Conservation (phyloP, 2,797 vertebrate species). For the Vultur gryphus region DNA sequence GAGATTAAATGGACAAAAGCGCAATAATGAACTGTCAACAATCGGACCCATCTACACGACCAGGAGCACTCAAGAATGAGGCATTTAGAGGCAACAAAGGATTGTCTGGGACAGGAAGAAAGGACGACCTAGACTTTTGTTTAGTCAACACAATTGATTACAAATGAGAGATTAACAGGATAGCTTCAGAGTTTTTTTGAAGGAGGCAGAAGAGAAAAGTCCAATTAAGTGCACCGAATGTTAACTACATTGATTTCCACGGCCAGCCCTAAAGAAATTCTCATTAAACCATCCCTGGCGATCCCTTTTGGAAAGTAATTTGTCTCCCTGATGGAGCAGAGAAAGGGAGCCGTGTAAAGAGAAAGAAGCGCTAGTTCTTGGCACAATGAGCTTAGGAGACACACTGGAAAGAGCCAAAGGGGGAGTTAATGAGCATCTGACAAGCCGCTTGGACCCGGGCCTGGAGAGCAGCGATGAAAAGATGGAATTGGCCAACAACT, state of each 20-base stretch:
- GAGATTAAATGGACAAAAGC: constrained; percentile 87
- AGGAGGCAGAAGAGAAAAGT: constrained; percentile 91
- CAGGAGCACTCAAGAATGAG: constrained; percentile 92
- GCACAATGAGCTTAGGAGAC: constrained; percentile 91
- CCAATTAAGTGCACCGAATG: constrained; percentile 99
- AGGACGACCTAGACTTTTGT: constrained; percentile 97
- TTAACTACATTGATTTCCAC: constrained; percentile 98
- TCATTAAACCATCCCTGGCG: constrained; percentile 96
- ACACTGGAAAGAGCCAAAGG: constrained; percentile 88
- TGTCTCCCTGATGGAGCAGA: constrained; percentile 86
- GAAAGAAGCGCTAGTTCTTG: constrained; percentile 86
- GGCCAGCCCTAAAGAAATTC: constrained; percentile 98
- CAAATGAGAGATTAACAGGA: constrained; percentile 99
- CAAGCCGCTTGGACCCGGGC: constrained; percentile 87
- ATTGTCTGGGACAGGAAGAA: constrained; percentile 95
- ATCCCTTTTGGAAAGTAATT: constrained; percentile 88
- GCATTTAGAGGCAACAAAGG: constrained; percentile 97
- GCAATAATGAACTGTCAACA: constrained; percentile 97
- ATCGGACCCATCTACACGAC: constrained; percentile 89
- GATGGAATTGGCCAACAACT: constrained; percentile 83
- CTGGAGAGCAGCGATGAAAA: constrained; percentile 88
- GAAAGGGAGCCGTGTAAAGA: constrained; percentile 83
- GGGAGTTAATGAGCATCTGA: constrained; percentile 96
- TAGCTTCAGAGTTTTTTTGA: constrained; percentile 87
- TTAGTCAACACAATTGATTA: constrained; percentile 97